These are phyloP conservation scores for Drosophila lini DNA, from an alignment of 1,140 invertebrate genomes.

Conservation along the genomic window DNA sequence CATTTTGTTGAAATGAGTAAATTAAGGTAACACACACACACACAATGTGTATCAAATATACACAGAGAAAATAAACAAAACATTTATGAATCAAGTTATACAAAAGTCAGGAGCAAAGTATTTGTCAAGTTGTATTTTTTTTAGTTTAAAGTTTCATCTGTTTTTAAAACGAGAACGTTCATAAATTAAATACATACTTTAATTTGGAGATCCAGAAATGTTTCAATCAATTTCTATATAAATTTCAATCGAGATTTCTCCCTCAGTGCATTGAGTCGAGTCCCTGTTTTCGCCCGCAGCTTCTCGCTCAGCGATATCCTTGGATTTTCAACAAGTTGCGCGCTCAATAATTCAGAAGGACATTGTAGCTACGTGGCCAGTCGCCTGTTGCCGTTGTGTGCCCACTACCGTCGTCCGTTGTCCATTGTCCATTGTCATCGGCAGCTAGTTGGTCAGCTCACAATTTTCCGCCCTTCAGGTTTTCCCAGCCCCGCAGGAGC, in stretches of 20 bases:
- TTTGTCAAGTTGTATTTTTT: background rate
- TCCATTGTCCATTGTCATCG: conserved; percentile 60
- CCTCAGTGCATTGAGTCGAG: conserved; percentile 1
- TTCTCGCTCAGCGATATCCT: conserved; percentile 53
- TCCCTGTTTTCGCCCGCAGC: conserved; percentile 9
- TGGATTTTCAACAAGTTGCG: conserved; percentile 74
- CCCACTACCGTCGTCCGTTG: conserved; percentile 31
- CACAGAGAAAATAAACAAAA: background rate
- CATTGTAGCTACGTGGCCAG: conserved; percentile 43
- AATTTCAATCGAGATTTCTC: background rate
- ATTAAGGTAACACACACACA: conserved; percentile 50
- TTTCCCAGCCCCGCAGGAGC: background rate
- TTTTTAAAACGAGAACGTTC: background rate
- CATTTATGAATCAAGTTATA: background rate
- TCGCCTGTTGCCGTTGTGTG: conserved; percentile 53
- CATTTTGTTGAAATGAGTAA: conserved; percentile 75
- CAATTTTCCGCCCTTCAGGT: background rate
- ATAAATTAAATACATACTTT: background rate
- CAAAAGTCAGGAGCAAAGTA: background rate
- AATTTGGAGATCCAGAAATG: background rate
- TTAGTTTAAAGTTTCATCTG: background rate
- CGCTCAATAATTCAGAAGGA: conserved; percentile 78
- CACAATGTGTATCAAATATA: conserved; percentile 2
- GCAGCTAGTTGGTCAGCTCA: conserved; percentile 47
- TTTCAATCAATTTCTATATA: background rate